phyloP scores from a whole-genome alignment of 1,140 invertebrate genomes.

The Drosophila asahinai region DNA sequence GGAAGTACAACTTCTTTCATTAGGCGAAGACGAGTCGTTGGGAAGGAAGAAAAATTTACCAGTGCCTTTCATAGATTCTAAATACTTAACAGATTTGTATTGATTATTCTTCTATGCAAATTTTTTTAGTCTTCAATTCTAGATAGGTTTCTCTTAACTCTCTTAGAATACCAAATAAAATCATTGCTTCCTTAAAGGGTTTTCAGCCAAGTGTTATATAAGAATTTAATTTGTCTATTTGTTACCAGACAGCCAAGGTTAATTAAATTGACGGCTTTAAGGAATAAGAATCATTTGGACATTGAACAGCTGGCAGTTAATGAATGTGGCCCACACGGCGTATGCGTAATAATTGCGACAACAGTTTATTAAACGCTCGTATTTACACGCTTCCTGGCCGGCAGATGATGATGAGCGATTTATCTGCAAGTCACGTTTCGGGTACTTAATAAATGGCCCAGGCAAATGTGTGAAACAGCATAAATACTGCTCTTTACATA shows the following conservation, averaged over 20 bases:
- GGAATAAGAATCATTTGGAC: slow-evolving; percentile 25
- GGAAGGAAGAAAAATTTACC: background rate
- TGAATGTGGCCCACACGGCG: slow-evolving; percentile 45
- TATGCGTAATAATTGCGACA: slow-evolving; percentile 60
- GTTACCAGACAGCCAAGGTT: background rate
- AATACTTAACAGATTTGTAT: background rate
- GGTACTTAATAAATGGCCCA: slow-evolving; percentile 61
- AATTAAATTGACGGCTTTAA: slow-evolving; percentile 22
- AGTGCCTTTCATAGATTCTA: background rate
- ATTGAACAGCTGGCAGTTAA: slow-evolving; percentile 46
- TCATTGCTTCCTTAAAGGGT: background rate
- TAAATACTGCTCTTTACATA: slow-evolving; percentile 59
- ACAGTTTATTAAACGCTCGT: slow-evolving; percentile 64
- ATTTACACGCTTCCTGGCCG: slow-evolving; percentile 45
- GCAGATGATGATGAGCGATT: slow-evolving; percentile 48
- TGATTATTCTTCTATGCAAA: background rate
- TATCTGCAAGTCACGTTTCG: slow-evolving; percentile 61
- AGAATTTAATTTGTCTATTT: background rate
- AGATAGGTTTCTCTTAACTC: no score
- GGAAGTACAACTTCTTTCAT: slow-evolving; percentile 21
- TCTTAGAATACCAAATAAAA: no score
- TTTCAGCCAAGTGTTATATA: no score
- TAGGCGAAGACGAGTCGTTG: background rate
- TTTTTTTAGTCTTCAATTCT: no score
- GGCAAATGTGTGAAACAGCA: slow-evolving; percentile 61